Evolutionary conservation across 2,797 vertebrate genomes (phyloP).

Genomic region (Myotis myotis): DNA sequence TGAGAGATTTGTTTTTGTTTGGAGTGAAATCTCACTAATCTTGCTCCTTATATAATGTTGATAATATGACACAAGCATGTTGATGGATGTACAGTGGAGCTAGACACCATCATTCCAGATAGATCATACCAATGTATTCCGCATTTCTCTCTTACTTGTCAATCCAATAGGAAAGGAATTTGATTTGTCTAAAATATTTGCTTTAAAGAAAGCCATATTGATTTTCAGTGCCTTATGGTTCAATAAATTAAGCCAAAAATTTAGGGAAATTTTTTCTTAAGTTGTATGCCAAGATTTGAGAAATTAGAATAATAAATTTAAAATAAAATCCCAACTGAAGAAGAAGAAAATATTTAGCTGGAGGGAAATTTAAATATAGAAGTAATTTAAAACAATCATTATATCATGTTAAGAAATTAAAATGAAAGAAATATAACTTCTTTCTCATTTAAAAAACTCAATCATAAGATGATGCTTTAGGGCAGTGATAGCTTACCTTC

Average conservation of each 20-base stretch:
- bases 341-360: not conserved
- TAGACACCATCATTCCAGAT: not conserved
- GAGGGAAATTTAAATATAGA: slow-evolving; percentile 73
- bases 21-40: not conserved
- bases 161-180: not conserved
- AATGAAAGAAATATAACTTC: not conserved
- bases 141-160: not conserved
- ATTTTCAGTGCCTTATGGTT: not conserved
- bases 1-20: not conserved
- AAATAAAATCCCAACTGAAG: slow-evolving; percentile 54
- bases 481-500: no score
- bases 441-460: not conserved
- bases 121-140: not conserved
- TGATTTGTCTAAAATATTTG: not conserved
- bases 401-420: not conserved
- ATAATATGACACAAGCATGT: not conserved
- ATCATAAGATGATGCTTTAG: not conserved
- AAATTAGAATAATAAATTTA: slow-evolving; percentile 46
- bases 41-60: not conserved
- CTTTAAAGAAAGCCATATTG: not conserved
- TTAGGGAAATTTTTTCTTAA: not conserved
- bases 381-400: slow-evolving; percentile 66
- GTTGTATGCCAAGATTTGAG: slow-evolving; percentile 51
- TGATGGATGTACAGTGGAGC: not conserved
- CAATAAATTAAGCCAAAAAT: slow-evolving; percentile 52